Base-by-base conservation (phyloP, 2,113 vertebrate species). In the Sciurus niger region DNA sequence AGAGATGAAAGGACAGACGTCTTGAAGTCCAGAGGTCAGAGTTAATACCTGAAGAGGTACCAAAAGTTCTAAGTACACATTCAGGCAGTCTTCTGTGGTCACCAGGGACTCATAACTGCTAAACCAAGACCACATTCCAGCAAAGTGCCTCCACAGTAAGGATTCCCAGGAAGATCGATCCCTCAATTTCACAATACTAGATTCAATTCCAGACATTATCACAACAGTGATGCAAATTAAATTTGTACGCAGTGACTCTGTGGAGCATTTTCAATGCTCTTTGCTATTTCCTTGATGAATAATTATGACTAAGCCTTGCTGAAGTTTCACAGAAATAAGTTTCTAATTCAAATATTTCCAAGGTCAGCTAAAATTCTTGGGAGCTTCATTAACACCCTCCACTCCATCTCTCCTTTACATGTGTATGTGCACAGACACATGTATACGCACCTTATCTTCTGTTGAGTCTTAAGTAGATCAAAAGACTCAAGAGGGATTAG, bases 261-360 rank as follows among this genome's bases (percentile, higher is more conserved):
- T 3, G 8, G 34, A 67, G 20, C n/a, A 37, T 94, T n/a, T 96
- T 17, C 20, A 78, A 34, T 22, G 18, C 6, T 78, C 3, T 86
- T 82, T 89, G 80, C 28, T 70, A 92, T 79, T 79, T 16, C 37
- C n/a, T 92, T 67, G 6, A 30, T 63, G 87, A 93, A 51, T 87
- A 86, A 96, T 60, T 63, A 83, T 70, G 28, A 95, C 1, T 70
- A 92, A 63, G 43, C 6, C 32, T 84, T 53, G 63, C 5, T 70
- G 4, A 34, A 80, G n/a, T 82, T n/a, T 65, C 43, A 63, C 4
- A 43, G 60, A 30, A 46, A 70, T 76, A 84, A 51, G 78, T 90
- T 93, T 90, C 70, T 72, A 83, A 96, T 73, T 89, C 37, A 68
- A 82, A 78, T 89, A 96, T 80, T 51, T 77, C 16, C 63, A 58